Percentiles rank a stretch among this genome's conserved stretches.
These are phyloP conservation scores for Cataglyphis rosenhaueri DNA, from an alignment of 2,888 invertebrate species.

Conservation along the genomic window DNA sequence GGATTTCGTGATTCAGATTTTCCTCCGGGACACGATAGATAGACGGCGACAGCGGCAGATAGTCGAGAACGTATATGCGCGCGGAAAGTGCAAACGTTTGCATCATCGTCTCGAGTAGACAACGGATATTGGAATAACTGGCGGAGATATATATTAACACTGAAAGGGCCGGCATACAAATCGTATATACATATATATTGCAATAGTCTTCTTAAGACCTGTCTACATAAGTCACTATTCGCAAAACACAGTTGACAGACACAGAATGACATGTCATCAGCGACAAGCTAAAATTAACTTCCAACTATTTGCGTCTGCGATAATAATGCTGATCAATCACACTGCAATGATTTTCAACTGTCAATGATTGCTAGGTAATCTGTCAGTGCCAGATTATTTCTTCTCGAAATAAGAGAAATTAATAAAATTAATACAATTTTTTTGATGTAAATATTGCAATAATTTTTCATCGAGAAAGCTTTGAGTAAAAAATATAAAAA, in stretches of 20 bases:
- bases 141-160: slow-evolving; percentile 48
- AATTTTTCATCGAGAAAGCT: not conserved
- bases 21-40: slow-evolving; percentile 41
- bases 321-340: not conserved
- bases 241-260: not conserved
- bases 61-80: slow-evolving; percentile 28
- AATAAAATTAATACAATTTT: not conserved
- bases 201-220: slow-evolving; percentile 21
- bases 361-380: not conserved
- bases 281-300: not conserved
- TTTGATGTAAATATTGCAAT: not conserved
- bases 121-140: slow-evolving; percentile 52
- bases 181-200: not conserved
- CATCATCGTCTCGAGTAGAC: slow-evolving; percentile 49
- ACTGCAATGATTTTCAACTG: not conserved
- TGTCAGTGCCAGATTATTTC: not conserved
- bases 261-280: slow-evolving; percentile 4
- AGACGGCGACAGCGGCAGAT: slow-evolving; percentile 38
- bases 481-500: not conserved
- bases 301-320: not conserved
- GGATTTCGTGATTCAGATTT: slow-evolving; percentile 44
- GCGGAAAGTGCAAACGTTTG: slow-evolving; percentile 47
- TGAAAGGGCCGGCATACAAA: slow-evolving; percentile 27
- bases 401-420: no score
- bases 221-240: slow-evolving; percentile 14